Conservation (phyloP, 2,113 vertebrate genomes). For the Oxygymnocypris stewartii region DNA sequence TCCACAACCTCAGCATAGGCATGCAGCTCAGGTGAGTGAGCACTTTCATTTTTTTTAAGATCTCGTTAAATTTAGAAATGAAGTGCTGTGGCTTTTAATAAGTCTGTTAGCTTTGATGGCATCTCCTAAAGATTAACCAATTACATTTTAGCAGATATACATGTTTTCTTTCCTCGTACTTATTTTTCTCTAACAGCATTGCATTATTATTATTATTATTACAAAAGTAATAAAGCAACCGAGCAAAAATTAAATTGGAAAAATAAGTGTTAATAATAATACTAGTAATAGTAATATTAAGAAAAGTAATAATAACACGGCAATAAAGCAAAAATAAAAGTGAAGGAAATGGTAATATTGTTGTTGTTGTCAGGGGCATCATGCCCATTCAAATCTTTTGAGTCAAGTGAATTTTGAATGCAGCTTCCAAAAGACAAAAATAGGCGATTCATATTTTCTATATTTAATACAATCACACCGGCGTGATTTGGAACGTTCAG, state of each 20-base stretch:
- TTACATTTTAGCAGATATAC: background rate
- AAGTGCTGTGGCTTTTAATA: background rate
- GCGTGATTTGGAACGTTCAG: too few relatives aligned
- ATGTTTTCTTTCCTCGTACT: background rate
- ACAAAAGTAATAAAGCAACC: background rate
- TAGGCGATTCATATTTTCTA: too few relatives aligned
- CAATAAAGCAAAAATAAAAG: too few relatives aligned
- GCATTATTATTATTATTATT: too few relatives aligned
- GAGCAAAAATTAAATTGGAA: background rate
- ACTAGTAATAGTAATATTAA: background rate
- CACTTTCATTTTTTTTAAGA: too few relatives aligned
- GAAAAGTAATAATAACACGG: too few relatives aligned
- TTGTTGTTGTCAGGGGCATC: too few relatives aligned
- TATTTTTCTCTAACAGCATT: background rate
- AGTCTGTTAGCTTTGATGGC: background rate
- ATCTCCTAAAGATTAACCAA: background rate
- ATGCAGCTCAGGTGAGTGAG: slow-evolving; percentile 96
- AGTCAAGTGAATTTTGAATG: too few relatives aligned
- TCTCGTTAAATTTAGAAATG: background rate
- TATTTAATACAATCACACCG: too few relatives aligned
- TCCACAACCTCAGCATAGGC: slow-evolving; percentile 99
- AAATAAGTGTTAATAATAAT: background rate
- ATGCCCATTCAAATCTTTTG: too few relatives aligned
- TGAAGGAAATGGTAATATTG: too few relatives aligned
- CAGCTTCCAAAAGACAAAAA: too few relatives aligned